phyloP scores from a whole-genome alignment of 1,140 invertebrate species.

The Calosoma granatense region DNA sequence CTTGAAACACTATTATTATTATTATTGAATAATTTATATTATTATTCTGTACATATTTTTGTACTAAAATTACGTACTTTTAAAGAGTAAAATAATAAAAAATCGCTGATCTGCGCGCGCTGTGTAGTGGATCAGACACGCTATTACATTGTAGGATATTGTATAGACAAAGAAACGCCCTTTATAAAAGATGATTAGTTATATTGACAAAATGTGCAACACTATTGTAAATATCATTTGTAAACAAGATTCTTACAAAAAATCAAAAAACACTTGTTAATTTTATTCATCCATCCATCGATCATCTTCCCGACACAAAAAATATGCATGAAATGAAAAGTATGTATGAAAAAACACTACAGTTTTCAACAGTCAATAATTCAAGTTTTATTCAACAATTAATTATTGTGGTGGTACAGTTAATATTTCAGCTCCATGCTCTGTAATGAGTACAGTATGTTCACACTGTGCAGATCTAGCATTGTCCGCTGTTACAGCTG shows the following conservation, averaged over 20 bases:
- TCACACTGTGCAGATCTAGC: slow-evolving; percentile 81
- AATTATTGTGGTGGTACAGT: slow-evolving; percentile 34
- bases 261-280: neutral
- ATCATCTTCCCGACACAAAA: neutral
- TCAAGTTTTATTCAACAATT: neutral
- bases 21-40: no score
- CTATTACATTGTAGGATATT: neutral
- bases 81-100: neutral
- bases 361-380: neutral
- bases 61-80: slow-evolving; percentile 1
- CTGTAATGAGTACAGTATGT: slow-evolving; percentile 81
- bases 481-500: slow-evolving; percentile 65
- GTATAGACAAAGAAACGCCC: neutral
- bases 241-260: slow-evolving; percentile 4
- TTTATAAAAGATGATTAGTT: neutral
- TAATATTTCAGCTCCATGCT: slow-evolving; percentile 57
- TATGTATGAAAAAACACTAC: neutral
- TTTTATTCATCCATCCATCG: neutral
- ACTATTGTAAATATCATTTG: slow-evolving; percentile 5
- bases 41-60: slow-evolving; percentile 27
- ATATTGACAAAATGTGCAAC: neutral
- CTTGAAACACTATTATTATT: no score
- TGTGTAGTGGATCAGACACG: neutral
- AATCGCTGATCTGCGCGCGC: neutral
- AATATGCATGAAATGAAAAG: neutral